Base-by-base conservation (phyloP, 2,888 invertebrate genomes). In the Drosophila algonquin region DNA sequence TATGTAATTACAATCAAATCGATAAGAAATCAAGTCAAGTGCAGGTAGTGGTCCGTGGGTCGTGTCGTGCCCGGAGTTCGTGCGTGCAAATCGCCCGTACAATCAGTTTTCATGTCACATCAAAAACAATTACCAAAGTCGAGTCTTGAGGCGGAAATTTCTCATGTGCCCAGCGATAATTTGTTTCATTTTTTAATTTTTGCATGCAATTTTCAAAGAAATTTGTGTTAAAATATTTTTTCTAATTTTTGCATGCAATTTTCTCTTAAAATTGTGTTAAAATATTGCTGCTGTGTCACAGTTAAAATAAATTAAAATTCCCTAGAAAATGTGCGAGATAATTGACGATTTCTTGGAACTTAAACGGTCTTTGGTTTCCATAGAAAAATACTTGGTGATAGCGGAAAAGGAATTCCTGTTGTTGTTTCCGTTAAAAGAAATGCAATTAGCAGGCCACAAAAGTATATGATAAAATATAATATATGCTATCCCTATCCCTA, bases 1-100 rank as follows among this genome's bases (percentile, higher is more conserved):
- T 21, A 35, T 48, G 56, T 60, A 69, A 69, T 72, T 57, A 67
- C 72, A 72, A 81, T 81, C 76, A 79, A 64, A 56, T 59, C 63
- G 81, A 81, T 76, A 79, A 76, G 63, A 62, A 59, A 51, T 27
- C 16, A 21, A 46, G 47, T 21, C 24, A 40, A 54, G 54, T 54
- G 55, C 27, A 52, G 46, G n/a, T 51, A 27, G 59, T 53, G 30
- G 16, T 24, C 21, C 35, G 18, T 35, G 1, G 40, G 35, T 32
- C 2, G 8, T 32, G 30, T 32, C 32, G 32, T 32, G 32, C 14
- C n/a, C 14, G 40, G n/a, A 40, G 40, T 8, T 30, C 18, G 30
- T 55, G 60, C 59, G 58, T 59, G 57, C 27, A 16, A 35, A 40
- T 55, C 51, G n/a, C 46, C 9, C 7, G 35, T 5, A 9, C 46